Conservation (phyloP, 2,113 vertebrate species). For the Platanista minor region DNA sequence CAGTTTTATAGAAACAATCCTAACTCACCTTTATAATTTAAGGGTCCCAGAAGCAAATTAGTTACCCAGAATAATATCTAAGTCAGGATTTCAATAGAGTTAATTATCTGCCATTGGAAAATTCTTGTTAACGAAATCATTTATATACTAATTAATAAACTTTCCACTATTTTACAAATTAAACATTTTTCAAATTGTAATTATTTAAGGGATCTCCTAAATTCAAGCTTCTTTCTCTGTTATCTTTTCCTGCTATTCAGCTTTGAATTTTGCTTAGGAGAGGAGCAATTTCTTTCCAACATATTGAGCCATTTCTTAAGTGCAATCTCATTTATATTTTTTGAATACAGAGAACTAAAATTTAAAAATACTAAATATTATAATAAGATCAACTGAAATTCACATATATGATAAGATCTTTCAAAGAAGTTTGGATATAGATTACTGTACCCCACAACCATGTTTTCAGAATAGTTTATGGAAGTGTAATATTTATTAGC, state of each 20-base stretch:
- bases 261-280: background rate
- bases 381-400: background rate
- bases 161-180: background rate
- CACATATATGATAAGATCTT: background rate
- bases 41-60: background rate
- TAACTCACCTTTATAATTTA: background rate
- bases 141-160: background rate
- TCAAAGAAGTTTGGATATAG: background rate
- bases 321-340: background rate
- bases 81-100: background rate
- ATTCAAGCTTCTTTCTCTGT: background rate
- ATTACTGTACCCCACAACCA: background rate
- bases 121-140: background rate
- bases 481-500: background rate
- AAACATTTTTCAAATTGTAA: background rate
- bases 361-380: background rate
- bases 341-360: background rate
- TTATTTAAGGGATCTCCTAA: background rate
- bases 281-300: background rate
- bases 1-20: background rate
- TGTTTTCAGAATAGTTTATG: background rate
- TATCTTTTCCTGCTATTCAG: background rate
- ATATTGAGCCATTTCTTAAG: background rate
- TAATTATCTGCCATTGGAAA: background rate
- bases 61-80: background rate